Evolutionary conservation across 2,113 vertebrate genomes (phyloP).

Genomic region (Pachyramphus minor): DNA sequence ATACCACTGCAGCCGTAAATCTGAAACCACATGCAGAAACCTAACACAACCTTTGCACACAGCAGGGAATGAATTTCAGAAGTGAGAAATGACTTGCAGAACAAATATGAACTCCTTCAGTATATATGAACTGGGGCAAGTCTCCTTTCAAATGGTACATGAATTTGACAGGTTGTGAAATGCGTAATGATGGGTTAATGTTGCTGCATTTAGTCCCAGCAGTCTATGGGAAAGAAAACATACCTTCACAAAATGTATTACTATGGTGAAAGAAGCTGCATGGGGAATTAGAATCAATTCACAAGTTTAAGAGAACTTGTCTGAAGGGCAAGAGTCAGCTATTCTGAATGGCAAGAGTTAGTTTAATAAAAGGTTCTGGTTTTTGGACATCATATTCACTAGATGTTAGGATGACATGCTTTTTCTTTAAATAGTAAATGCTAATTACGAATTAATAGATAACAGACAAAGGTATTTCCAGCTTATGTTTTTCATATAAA

Average conservation of each 20-base stretch:
- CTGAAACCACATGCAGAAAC: conserved; percentile 19
- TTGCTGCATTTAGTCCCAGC: neutral
- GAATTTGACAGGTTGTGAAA: conserved; percentile 4
- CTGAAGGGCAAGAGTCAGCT: neutral
- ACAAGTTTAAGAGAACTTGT: neutral
- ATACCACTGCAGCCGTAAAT: neutral
- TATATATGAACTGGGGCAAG: neutral
- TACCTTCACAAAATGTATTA: neutral
- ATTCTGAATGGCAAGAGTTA: neutral
- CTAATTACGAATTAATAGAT: neutral
- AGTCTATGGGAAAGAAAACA: neutral
- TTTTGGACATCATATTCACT: neutral
- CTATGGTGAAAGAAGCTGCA: neutral
- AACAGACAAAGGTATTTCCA: neutral
- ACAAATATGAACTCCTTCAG: neutral
- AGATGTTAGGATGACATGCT: neutral
- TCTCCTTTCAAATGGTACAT: neutral
- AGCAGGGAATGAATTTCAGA: conserved; percentile 8
- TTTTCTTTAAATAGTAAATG: neutral
- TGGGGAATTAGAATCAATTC: neutral
- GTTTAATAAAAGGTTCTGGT: neutral
- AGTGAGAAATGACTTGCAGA: conserved; percentile 8
- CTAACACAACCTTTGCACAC: conserved; percentile 16
- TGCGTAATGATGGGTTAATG: neutral
- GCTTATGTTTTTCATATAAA: neutral